These are phyloP conservation scores for Ptilonorhynchus violaceus DNA, from an alignment of 2,113 vertebrate genomes.

Conservation along the genomic window DNA sequence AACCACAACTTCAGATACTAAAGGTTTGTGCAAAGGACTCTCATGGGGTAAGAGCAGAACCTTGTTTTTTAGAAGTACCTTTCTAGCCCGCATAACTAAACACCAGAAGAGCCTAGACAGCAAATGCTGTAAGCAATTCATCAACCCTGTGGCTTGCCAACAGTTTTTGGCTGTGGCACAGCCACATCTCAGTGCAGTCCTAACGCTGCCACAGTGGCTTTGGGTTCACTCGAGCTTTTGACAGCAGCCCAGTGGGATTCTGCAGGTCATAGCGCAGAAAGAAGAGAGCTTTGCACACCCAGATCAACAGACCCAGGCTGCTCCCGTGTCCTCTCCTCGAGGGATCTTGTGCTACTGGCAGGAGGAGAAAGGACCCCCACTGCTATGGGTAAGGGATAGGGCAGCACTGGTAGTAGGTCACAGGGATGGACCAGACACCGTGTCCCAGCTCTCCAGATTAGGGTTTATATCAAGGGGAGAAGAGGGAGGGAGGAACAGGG, in stretches of 20 bases:
- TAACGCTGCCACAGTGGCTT: neutral
- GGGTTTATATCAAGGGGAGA: neutral
- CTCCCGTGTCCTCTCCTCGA: neutral
- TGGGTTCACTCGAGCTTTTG: neutral
- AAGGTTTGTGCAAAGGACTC: neutral
- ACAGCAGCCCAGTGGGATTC: neutral
- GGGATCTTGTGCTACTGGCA: neutral
- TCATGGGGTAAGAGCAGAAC: neutral
- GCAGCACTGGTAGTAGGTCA: neutral
- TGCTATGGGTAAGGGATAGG: neutral
- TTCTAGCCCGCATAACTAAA: neutral
- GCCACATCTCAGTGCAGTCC: neutral
- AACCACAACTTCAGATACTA: neutral
- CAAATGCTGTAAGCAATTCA: neutral
- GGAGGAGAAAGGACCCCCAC: neutral
- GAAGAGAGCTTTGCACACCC: neutral
- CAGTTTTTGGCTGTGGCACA: neutral
- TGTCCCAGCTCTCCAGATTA: neutral
- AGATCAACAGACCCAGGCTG: neutral
- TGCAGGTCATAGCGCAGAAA: rapidly evolving
- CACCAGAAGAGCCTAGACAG: neutral
- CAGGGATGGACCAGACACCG: neutral
- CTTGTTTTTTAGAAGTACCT: neutral
- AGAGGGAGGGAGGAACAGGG: neutral
- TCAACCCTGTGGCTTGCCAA: neutral